These are phyloP conservation scores for Drosophila kepulauana DNA, from an alignment of 1,140 invertebrate genomes.

Conservation along the genomic window DNA sequence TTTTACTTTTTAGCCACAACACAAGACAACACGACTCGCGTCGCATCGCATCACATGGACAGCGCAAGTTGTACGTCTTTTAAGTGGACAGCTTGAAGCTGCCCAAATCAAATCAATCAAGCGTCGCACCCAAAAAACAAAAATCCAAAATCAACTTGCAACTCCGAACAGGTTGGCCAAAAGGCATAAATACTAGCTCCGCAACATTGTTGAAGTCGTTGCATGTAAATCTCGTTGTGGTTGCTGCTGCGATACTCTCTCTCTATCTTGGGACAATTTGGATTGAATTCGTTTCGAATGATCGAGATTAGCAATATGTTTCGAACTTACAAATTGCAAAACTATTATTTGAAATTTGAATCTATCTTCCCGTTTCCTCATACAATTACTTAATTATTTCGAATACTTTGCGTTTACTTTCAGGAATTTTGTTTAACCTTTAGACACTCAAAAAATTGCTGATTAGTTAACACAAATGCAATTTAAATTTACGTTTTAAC, in stretches of 20 bases:
- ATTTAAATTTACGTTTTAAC: neutral
- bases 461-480: neutral
- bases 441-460: neutral
- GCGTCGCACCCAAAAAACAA: conserved; percentile 40
- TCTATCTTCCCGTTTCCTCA: neutral
- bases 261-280: neutral
- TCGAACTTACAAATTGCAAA: conserved; percentile 3
- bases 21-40: conserved; percentile 15
- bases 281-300: neutral
- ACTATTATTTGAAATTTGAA: neutral
- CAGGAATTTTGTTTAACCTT: conserved; percentile 7
- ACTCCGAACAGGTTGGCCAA: conserved; percentile 42
- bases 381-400: conserved; percentile 16
- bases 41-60: conserved; percentile 8
- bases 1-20: conserved; percentile 32
- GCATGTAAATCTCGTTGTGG: conserved; percentile 34
- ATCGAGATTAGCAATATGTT: neutral
- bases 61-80: conserved; percentile 22
- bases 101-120: conserved; percentile 55
- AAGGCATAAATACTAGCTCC: conserved; percentile 9
- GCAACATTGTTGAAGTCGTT: conserved; percentile 14
- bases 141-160: conserved; percentile 39
- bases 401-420: conserved; percentile 9
- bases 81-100: conserved; percentile 33
- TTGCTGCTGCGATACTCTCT: neutral